Evolutionary conservation across 2,888 invertebrate species (phyloP).

Genomic region (Nemoura dubitans): DNA sequence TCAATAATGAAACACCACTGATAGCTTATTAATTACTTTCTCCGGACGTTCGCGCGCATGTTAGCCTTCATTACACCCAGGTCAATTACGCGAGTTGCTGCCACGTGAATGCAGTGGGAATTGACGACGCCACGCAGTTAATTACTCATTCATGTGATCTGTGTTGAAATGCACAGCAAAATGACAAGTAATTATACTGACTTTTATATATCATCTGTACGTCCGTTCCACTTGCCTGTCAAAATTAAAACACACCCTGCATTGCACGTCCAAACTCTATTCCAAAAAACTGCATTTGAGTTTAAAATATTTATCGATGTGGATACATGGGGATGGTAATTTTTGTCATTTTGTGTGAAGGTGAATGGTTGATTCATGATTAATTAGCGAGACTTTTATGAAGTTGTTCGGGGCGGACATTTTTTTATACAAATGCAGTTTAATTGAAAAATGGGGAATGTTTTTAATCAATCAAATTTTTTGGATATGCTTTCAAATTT

Average conservation of each 20-base stretch:
- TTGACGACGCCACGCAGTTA: background rate
- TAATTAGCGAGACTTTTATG: background rate
- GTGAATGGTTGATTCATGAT: background rate
- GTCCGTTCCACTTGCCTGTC: background rate
- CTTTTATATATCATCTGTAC: background rate
- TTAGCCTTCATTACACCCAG: constrained; percentile 8
- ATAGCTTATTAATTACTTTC: constrained; percentile 18
- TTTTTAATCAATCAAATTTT: constrained; percentile 7
- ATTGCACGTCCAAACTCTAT: background rate
- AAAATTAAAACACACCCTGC: background rate
- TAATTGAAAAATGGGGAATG: background rate
- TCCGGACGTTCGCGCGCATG: background rate
- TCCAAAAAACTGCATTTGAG: background rate
- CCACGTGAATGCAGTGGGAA: background rate
- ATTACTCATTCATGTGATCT: background rate
- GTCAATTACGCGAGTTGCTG: background rate
- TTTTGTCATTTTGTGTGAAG: background rate
- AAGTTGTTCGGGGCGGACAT: background rate
- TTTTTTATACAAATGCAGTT: background rate
- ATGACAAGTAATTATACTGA: constrained; percentile 13
- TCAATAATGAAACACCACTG: background rate
- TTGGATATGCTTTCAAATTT: background rate
- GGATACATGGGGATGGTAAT: background rate
- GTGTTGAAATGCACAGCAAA: background rate
- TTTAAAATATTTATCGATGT: background rate